phyloP scores from a whole-genome alignment of 2,888 invertebrate genomes.

The Trissolcus brochymenae region DNA sequence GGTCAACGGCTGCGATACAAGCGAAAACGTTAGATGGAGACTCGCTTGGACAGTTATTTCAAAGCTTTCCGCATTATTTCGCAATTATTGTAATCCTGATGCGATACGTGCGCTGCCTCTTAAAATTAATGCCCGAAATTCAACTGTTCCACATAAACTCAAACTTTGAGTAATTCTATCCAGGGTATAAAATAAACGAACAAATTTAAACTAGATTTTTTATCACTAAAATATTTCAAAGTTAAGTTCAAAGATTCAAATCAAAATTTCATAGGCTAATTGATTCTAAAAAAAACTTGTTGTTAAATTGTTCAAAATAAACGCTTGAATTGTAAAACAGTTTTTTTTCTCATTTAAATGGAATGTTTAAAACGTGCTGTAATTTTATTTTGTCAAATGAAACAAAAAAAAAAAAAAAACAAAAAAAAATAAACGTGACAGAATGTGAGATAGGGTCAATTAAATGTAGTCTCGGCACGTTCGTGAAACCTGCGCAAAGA shows the following conservation, averaged over 20 bases:
- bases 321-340: no score
- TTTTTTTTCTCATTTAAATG: no score
- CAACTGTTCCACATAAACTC: not conserved
- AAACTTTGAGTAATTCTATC: not conserved
- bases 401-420: constrained; percentile 7
- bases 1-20: constrained; percentile 55
- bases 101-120: constrained; percentile 28
- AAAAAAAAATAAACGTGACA: not conserved
- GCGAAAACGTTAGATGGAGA: constrained; percentile 42
- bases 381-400: not conserved
- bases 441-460: constrained; percentile 6
- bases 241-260: no score
- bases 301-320: no score
- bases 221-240: no score
- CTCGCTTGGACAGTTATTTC: constrained; percentile 48
- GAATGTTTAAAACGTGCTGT: no score
- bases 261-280: no score
- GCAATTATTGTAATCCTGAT: constrained; percentile 36
- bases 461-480: constrained; percentile 4
- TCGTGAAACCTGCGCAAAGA: constrained; percentile 9
- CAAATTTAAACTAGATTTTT: no score
- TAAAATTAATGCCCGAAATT: no score
- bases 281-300: no score
- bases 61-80: constrained; percentile 43
- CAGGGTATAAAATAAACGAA: no score